Percentiles rank a stretch among this genome's conserved stretches.
Evolutionary conservation across 2,113 vertebrate species (phyloP).

Genomic region (Pheucticus melanocephalus): DNA sequence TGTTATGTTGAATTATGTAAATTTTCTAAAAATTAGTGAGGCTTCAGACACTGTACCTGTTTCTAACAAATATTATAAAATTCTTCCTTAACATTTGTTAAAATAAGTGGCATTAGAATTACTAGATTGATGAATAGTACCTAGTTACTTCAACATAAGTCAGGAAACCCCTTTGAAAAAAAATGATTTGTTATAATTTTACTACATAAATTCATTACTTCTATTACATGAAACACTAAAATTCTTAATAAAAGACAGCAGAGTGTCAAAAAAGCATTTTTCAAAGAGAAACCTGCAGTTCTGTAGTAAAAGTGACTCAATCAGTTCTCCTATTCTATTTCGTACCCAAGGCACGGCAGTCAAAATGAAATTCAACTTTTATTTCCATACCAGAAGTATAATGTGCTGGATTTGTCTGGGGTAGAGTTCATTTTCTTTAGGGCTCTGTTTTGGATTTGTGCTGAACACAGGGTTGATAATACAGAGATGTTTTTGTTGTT

Average conservation of each 20-base stretch:
- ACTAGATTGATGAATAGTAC: not conserved
- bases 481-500: not conserved
- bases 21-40: not conserved
- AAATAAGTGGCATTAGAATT: not conserved
- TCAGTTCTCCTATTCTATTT: not conserved
- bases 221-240: not conserved
- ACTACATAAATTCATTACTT: not conserved
- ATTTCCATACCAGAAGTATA: not conserved
- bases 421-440: not conserved
- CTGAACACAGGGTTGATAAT: not conserved
- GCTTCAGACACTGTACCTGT: too few species aligned
- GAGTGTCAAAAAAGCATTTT: not conserved
- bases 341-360: fast-evolving
- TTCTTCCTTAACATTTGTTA: not conserved
- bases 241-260: not conserved
- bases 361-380: not conserved
- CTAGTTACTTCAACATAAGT: not conserved
- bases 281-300: not conserved
- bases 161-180: not conserved
- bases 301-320: not conserved
- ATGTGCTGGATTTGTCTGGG: not conserved
- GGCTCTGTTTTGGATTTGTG: not conserved
- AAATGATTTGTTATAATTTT: not conserved
- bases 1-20: not conserved
- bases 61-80: not conserved